Conservation (phyloP, 2,797 vertebrate genomes). For the Paramormyrops hopkinsi region DNA sequence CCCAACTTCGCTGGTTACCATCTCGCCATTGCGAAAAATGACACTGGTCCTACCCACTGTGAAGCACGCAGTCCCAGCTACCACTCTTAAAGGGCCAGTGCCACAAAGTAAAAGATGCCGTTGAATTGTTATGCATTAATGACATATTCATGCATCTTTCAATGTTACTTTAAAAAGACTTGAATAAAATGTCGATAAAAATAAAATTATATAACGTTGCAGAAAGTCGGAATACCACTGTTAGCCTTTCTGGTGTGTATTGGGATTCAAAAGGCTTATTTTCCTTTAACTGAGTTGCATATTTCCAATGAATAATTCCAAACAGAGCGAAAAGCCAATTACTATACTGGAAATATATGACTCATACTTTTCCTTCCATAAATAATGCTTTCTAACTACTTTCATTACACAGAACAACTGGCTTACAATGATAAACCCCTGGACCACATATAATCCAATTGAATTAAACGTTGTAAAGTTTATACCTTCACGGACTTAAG, state of each 20-base stretch:
- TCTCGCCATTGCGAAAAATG: conserved; percentile 56
- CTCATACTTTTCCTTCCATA: neutral
- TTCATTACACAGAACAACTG: neutral
- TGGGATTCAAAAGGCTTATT: neutral
- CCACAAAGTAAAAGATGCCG: neutral
- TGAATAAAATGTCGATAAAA: neutral
- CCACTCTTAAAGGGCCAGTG: conserved; percentile 64
- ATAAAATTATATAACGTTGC: neutral
- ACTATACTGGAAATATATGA: conserved; percentile 5
- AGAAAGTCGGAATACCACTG: neutral
- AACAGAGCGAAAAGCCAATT: neutral
- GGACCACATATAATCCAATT: neutral
- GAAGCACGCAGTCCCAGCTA: conserved; percentile 31
- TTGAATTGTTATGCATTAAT: neutral
- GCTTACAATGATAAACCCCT: neutral
- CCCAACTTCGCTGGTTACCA: conserved; percentile 46
- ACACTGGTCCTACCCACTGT: conserved; percentile 30
- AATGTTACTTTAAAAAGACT: neutral
- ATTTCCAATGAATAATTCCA: conserved; percentile 7
- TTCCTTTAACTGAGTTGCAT: neutral
- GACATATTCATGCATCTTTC: neutral
- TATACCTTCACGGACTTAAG: neutral
- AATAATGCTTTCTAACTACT: neutral
- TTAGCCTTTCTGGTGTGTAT: neutral
- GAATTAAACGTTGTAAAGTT: neutral